phyloP scores from a whole-genome alignment of 2,888 invertebrate species.

The Cenopis cana region DNA sequence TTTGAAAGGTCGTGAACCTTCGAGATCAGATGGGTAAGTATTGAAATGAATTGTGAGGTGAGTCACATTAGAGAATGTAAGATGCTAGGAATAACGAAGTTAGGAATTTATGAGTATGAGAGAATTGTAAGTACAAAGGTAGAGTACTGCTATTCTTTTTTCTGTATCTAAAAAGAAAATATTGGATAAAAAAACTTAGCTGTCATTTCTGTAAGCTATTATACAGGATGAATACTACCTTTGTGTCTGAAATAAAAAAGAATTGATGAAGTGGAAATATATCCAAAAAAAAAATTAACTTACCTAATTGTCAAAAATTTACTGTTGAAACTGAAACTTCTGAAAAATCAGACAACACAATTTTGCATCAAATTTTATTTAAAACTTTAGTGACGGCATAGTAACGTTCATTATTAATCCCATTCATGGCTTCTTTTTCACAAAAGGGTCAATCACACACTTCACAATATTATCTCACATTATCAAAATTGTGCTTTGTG shows the following conservation, averaged over 20 bases:
- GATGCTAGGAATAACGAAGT: conserved; percentile 13
- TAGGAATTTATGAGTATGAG: conserved; percentile 19
- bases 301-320: too few species aligned
- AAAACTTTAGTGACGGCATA: conserved; percentile 50
- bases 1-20: conserved; percentile 63
- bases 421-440: conserved; percentile 27
- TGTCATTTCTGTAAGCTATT: too few species aligned
- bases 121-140: too few species aligned
- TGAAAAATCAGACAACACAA: background rate
- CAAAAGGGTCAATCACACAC: conserved; percentile 41
- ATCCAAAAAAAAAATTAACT: too few species aligned
- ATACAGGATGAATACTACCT: too few species aligned
- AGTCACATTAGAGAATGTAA: conserved; percentile 59
- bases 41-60: conserved; percentile 65
- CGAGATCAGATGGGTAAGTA: conserved; percentile 59
- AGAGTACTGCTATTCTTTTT: too few species aligned
- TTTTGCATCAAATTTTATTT: conserved; percentile 48
- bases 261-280: too few species aligned
- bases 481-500: conserved; percentile 75
- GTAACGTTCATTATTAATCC: conserved; percentile 49
- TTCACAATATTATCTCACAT: conserved; percentile 48
- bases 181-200: too few species aligned
- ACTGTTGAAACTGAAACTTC: too few species aligned
- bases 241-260: too few species aligned
- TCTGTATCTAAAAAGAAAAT: too few species aligned